Evolutionary conservation across 1,140 invertebrate genomes (phyloP).

Genomic region (Macrocentrus cingulum): DNA sequence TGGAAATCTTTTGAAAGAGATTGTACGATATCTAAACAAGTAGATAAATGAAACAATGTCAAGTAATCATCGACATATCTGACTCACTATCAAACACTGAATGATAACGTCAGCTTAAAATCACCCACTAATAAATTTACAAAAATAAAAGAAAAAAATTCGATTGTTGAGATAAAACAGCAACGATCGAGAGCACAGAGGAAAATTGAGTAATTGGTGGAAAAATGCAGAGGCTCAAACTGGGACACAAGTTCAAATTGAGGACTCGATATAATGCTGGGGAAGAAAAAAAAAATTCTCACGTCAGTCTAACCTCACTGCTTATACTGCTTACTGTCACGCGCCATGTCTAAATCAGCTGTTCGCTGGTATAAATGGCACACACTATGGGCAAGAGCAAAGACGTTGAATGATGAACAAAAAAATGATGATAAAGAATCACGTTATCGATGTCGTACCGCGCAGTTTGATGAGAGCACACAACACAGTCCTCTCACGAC

Average conservation of each 20-base stretch:
- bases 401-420: neutral
- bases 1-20: too few species aligned
- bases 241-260: neutral
- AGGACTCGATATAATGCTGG: neutral
- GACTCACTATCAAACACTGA: too few species aligned
- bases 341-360: conserved; percentile 21
- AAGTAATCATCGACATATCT: too few species aligned
- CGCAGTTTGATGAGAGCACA: conserved; percentile 2
- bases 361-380: conserved; percentile 5
- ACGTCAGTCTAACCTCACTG: conserved; percentile 9
- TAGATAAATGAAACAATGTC: too few species aligned
- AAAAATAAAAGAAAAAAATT: neutral
- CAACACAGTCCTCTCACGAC: neutral
- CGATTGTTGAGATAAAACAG: too few species aligned
- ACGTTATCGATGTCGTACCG: conserved; percentile 3
- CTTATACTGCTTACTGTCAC: conserved; percentile 1
- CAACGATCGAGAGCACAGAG: too few species aligned
- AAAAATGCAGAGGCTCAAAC: too few species aligned
- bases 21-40: too few species aligned
- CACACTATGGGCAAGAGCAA: neutral
- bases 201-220: too few species aligned
- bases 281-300: conserved; percentile 8
- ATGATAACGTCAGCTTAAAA: too few species aligned
- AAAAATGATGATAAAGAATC: neutral
- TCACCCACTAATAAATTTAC: too few species aligned